These are phyloP conservation scores for Dasyurus viverrinus DNA, from an alignment of 2,113 vertebrate species.

Conservation along the genomic window DNA sequence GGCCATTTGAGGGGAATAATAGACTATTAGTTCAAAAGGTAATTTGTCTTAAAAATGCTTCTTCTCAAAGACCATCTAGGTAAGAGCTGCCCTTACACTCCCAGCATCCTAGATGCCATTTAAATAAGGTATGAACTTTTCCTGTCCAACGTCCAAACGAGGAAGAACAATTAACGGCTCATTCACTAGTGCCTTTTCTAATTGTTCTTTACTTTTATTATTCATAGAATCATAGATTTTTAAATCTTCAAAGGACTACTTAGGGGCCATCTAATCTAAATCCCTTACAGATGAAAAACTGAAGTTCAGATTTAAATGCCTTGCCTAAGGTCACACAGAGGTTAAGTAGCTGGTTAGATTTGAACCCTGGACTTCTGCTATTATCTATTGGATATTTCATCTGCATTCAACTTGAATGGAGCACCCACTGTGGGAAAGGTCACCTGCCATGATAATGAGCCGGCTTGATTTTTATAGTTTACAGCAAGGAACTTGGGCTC, in stretches of 20 bases:
- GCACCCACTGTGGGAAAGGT: neutral
- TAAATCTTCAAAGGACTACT: neutral
- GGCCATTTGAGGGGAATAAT: conserved; percentile 38
- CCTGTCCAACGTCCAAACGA: neutral
- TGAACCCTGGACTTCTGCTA: neutral
- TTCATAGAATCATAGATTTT: neutral
- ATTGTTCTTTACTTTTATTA: conserved; percentile 42
- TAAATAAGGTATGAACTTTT: conserved; percentile 15
- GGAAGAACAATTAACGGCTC: conserved; percentile 33
- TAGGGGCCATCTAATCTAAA: neutral
- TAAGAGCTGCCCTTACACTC: neutral
- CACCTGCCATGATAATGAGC: neutral
- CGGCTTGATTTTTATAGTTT: conserved; percentile 32
- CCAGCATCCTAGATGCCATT: conserved; percentile 33
- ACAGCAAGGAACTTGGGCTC: neutral
- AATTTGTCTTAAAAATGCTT: conserved; percentile 53
- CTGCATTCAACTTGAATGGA: neutral
- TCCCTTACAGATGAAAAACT: neutral
- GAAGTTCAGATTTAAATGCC: neutral
- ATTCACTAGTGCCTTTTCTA: conserved; percentile 37
- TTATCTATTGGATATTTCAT: neutral
- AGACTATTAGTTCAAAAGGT: conserved; percentile 13
- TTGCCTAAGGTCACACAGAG: neutral
- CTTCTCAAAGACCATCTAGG: conserved; percentile 16
- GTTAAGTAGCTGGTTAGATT: neutral